A percentile compares a stretch with the other conserved stretches of the same genome.
These are phyloP conservation scores for Dasypus novemcinctus DNA, from an alignment of 2,113 vertebrate genomes.

Conservation along the genomic window DNA sequence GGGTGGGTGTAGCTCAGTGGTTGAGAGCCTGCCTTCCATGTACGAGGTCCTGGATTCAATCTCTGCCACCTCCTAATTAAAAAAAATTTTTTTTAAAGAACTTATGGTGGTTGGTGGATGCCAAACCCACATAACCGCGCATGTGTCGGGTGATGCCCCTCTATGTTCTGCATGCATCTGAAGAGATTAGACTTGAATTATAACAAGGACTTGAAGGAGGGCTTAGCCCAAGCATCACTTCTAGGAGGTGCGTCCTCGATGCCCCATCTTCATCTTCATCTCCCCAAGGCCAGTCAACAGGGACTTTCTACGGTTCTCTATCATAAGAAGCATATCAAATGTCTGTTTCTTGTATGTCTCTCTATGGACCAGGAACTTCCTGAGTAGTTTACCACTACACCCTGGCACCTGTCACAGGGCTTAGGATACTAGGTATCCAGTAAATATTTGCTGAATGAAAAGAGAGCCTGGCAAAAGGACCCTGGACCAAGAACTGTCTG, in stretches of 20 bases:
- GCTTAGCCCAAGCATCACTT: neutral
- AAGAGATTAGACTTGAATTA: neutral
- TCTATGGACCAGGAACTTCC: neutral
- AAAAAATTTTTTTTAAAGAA: no score
- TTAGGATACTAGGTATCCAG: neutral
- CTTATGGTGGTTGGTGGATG: no score
- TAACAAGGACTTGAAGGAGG: neutral
- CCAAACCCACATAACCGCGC: rapidly evolving
- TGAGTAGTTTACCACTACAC: neutral
- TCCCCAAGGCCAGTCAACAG: neutral
- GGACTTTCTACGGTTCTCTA: neutral
- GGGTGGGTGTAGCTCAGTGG: no score
- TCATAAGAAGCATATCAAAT: neutral
- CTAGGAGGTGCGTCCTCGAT: neutral
- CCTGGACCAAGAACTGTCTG: neutral
- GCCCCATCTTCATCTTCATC: neutral
- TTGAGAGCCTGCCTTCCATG: no score
- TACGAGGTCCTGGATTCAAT: no score
- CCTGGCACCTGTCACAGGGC: no score
- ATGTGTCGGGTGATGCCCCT: neutral
- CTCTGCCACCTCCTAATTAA: no score
- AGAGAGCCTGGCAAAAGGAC: neutral
- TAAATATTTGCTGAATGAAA: neutral
- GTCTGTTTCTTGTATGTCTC: neutral
- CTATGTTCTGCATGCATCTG: neutral